Evolutionary conservation across 2,113 vertebrate species (phyloP).

Genomic region (Epinephelus moara): DNA sequence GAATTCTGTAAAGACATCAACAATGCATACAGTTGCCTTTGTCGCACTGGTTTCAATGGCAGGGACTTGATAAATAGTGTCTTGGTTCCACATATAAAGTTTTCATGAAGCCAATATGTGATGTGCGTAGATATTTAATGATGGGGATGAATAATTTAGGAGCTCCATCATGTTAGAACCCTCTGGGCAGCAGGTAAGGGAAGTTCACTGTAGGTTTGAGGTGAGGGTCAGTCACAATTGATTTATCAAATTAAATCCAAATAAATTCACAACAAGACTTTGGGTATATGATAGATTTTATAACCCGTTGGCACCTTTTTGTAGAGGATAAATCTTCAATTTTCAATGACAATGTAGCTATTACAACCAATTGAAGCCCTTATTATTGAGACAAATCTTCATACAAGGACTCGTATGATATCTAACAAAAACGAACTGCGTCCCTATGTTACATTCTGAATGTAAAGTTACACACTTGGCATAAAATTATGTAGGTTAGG

Average conservation of each 20-base stretch:
- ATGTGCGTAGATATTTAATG: constrained; percentile 42
- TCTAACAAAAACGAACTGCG: too few relatives aligned
- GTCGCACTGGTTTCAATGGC: neutral
- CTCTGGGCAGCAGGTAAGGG: constrained; percentile 1
- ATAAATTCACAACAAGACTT: neutral
- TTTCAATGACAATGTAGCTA: neutral
- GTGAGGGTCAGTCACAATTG: constrained; percentile 40
- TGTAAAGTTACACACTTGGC: too few relatives aligned
- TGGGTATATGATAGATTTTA: neutral
- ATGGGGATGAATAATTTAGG: constrained; percentile 34
- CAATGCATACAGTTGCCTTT: constrained; percentile 1
- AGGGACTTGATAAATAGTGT: constrained; percentile 21
- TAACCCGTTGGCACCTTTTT: neutral
- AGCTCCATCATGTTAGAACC: constrained; percentile 18
- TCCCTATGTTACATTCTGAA: too few relatives aligned
- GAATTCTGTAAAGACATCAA: neutral
- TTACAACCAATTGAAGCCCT: neutral
- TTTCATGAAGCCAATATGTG: constrained; percentile 50
- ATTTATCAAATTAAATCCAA: constrained; percentile 16
- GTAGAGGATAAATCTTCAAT: neutral
- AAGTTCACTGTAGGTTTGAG: neutral
- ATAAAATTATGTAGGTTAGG: too few relatives aligned
- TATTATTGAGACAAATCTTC: too few relatives aligned
- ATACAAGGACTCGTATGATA: too few relatives aligned
- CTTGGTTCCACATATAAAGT: constrained; percentile 20